These are phyloP conservation scores for Hymenochirus boettgeri DNA, from an alignment of 2,113 vertebrate species.

Conservation along the genomic window DNA sequence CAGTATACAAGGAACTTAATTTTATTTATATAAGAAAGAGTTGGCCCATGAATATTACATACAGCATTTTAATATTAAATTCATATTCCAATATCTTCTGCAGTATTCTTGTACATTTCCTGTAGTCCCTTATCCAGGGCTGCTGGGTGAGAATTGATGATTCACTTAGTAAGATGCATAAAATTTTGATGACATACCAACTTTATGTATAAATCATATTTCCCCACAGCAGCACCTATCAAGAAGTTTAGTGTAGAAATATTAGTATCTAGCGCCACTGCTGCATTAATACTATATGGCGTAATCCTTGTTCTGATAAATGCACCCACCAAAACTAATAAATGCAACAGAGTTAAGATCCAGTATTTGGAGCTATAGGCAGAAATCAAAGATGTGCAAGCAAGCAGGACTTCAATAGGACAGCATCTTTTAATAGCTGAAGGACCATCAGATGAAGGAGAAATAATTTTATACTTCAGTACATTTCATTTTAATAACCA, in stretches of 20 bases:
- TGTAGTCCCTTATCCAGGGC: conserved; percentile 1
- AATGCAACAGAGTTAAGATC: conserved; percentile 6
- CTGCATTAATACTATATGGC: conserved; percentile 22
- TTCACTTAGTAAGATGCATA: conserved; percentile 37
- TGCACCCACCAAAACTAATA: not conserved
- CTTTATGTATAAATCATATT: conserved; percentile 30
- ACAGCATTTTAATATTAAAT: not conserved
- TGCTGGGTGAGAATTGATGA: conserved; percentile 21
- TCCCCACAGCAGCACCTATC: conserved; percentile 2
- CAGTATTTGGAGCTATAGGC: not conserved
- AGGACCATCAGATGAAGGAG: not conserved
- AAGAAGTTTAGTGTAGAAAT: conserved; percentile 24
- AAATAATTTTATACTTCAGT: not conserved
- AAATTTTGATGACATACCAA: conserved; percentile 35
- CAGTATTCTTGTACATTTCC: conserved; percentile 2
- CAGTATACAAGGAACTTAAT: not conserved
- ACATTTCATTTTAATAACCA: conserved; percentile 16
- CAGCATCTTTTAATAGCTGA: conserved; percentile 14
- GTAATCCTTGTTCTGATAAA: conserved; percentile 10
- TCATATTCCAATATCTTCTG: not conserved
- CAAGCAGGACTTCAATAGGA: conserved; percentile 4
- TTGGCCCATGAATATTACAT: conserved; percentile 5
- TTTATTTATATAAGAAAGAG: not conserved
- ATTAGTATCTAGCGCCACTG: conserved; percentile 10
- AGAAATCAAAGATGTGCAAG: not conserved